Base-by-base conservation (phyloP, 1,140 invertebrate genomes). In the Leptopilina boulardi region DNA sequence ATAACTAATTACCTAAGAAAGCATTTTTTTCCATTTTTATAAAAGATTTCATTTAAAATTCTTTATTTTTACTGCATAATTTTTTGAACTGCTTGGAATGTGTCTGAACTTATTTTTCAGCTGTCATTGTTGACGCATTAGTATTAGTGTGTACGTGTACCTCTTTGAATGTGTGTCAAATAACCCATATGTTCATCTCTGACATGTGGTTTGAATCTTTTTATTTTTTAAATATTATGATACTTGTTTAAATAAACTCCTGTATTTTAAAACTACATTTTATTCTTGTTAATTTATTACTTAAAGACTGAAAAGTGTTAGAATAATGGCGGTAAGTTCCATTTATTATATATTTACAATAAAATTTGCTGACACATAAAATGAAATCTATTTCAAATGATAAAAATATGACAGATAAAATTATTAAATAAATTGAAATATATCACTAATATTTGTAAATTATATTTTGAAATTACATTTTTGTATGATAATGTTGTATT, bases 261-360 rank as follows among this genome's bases (percentile, higher is more conserved):
- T 6, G 21, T 30, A 13, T 30, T 66, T 30, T 5, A 8, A 1
- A n/a, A 26, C 30, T 66, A 66, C 21, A 15, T 38, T 44, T n/a
- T 44, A 44, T 44, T 59, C 23, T 26, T 26, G 19, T 3, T 26
- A 23, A n/a, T 66, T 66, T n/a, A 54, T 38, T 38, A 8, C 13
- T n/a, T 15, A 23, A 66, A 41, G 4, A 66, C 9, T 4, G 30
- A 75, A 42, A 41, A 41, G 15, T 9, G 21, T 11, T 6, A 18
- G 30, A 74, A 70, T 5, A 70, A 75, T 75, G 74, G 74, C 74
- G 56, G 74, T 75, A 47, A 66, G 74, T 75, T n/a, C n/a, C n/a
- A n/a, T n/a, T n/a, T n/a, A n/a, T 56, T 30, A 59, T n/a, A 15
- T 13, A 34, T 56, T 34, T 3, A 56, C 23, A 56, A 47, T 59